Evolutionary conservation across 2,113 vertebrate species (phyloP).

Genomic region (Struthidea cinerea): DNA sequence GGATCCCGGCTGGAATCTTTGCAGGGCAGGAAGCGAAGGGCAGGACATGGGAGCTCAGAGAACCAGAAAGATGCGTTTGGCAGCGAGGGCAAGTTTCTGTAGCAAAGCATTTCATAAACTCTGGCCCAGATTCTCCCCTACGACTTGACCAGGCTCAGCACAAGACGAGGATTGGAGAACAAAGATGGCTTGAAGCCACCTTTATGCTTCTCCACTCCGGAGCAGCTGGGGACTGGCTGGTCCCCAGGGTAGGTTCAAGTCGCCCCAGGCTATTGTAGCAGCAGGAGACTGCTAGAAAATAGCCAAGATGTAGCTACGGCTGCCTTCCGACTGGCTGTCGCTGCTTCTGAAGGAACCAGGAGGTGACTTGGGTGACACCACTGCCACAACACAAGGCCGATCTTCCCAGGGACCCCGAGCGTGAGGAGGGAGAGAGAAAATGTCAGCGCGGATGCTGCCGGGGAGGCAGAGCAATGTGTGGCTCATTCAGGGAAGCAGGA

Average conservation of each 20-base stretch:
- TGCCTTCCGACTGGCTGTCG: neutral
- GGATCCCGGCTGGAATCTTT: neutral
- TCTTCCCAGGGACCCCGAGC: neutral
- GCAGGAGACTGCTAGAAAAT: neutral
- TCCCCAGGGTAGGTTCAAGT: neutral
- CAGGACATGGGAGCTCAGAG: neutral
- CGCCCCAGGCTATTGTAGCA: neutral
- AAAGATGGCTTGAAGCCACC: constrained; percentile 60
- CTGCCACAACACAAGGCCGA: neutral
- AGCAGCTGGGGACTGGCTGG: constrained; percentile 25
- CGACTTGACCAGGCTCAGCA: neutral
- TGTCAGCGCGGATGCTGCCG: neutral
- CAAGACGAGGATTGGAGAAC: neutral
- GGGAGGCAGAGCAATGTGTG: neutral
- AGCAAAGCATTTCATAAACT: neutral
- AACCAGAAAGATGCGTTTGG: neutral
- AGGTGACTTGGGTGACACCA: constrained; percentile 10
- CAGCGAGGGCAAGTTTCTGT: neutral
- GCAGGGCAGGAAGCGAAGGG: neutral
- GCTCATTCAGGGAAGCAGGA: neutral
- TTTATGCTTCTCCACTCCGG: neutral
- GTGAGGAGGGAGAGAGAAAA: neutral
- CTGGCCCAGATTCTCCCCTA: neutral
- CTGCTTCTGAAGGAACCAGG: neutral
- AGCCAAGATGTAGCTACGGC: neutral